A percentile compares a stretch with the other conserved stretches of the same genome.
phyloP scores from a whole-genome alignment of 2,113 vertebrate genomes.

The Phylloscopus trochilus region DNA sequence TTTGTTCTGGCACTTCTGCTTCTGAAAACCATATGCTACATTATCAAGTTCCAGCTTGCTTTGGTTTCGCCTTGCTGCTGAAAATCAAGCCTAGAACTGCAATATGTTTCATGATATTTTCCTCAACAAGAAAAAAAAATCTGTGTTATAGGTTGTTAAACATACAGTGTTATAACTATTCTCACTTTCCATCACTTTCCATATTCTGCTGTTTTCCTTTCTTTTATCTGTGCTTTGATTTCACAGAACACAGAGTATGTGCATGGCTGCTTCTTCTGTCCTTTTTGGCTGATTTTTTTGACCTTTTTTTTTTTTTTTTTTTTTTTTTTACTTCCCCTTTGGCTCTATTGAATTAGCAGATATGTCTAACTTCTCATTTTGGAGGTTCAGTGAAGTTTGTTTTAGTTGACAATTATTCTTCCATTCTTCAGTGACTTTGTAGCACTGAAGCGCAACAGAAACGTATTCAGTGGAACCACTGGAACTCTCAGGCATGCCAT shows the following conservation, averaged over 20 bases:
- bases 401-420: conserved; percentile 25
- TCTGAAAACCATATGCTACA: conserved; percentile 27
- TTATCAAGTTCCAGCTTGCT: conserved; percentile 7
- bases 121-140: not conserved
- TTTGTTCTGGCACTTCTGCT: not conserved
- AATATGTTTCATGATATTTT: not conserved
- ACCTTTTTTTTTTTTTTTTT: too few relatives aligned
- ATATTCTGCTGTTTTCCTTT: not conserved
- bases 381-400: not conserved
- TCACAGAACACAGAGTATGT: not conserved
- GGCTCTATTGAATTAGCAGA: not conserved
- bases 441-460: not conserved
- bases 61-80: conserved; percentile 10
- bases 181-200: not conserved
- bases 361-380: not conserved
- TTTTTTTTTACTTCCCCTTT: not conserved
- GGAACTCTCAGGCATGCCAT: not conserved
- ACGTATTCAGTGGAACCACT: not conserved
- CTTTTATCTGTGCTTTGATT: not conserved
- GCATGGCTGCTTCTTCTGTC: not conserved
- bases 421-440: not conserved
- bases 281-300: not conserved
- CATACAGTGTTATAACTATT: not conserved
- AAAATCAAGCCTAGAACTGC: conserved; percentile 1
- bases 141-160: not conserved